Base-by-base conservation (phyloP, 2,888 invertebrate genomes). In the Brachynemurus nebulosus region DNA sequence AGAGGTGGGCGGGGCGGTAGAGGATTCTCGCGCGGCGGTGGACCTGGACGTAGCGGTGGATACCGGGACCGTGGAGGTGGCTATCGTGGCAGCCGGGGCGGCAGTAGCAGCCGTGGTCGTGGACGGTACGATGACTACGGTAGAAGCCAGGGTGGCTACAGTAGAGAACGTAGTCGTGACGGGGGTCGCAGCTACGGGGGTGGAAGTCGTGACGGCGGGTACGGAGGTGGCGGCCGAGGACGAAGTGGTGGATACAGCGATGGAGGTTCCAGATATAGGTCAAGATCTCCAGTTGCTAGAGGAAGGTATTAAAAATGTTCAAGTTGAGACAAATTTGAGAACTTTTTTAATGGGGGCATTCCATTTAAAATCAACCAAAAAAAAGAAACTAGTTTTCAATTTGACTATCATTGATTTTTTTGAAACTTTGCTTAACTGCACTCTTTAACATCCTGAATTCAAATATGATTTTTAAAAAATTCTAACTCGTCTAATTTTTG, bases 1-100 rank as follows among this genome's bases (percentile, higher is more conserved):
- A 68, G 74, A 45, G 72, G 76, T 48, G 67, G 72, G 35, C 66
- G 72, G 4, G 66, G 70, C 38, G 65, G 69, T 37, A 61, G 67
- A 42, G 62, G 68, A 18, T 62, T 64, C 50, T 65, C 69, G 50
- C 63, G 68, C 41, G 63, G 68, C 44, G 66, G 70, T 44, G 66
- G 72, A 42, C 19, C 19, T 12, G 64, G 67, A 42, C 66, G 64
- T 34, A 59, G 60, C 47, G 62, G 57, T 52, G 61, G 57, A 50
- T 52, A 55, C 47, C 61, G 64, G 46, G 58, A 68, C 44, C 65
- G 67, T 40, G 65, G 68, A 47, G 59, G 64, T 52, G 64, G 67
- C 49, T 66, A 72, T 52, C 68, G 72, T 48, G 69, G 72, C 48
- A 66, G 69, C 47, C 66, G 69, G 49, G 68, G 68, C 37, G 57